Conservation (phyloP, 2,797 vertebrate genomes). For the Sylvilagus floridanus region DNA sequence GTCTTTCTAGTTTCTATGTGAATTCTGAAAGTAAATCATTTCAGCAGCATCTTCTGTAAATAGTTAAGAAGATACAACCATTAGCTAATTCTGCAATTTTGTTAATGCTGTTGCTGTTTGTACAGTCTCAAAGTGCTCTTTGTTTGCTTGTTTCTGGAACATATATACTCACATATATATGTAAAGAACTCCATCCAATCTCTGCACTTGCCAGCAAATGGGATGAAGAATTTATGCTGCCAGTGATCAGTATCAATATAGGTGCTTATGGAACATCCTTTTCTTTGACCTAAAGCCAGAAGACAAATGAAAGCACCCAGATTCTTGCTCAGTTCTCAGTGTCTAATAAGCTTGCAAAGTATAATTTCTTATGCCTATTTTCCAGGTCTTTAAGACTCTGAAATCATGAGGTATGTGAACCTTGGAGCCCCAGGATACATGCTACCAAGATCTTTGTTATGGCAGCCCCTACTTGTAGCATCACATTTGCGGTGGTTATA, state of each 20-base stretch:
- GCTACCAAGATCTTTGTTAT: neutral
- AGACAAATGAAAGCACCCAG: neutral
- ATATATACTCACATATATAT: neutral
- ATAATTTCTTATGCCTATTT: neutral
- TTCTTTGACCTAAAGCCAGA: neutral
- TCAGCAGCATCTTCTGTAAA: neutral
- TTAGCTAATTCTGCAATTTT: neutral
- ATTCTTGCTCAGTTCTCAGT: neutral
- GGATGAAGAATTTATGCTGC: neutral
- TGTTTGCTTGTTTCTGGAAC: neutral
- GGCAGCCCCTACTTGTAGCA: neutral
- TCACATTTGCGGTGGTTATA: neutral
- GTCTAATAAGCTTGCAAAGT: neutral
- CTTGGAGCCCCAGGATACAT: neutral
- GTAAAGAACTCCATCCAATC: neutral
- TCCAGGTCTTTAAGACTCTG: neutral
- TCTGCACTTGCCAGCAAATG: neutral
- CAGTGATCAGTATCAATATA: neutral
- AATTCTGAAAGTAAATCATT: conserved; percentile 12
- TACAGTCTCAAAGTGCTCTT: neutral
- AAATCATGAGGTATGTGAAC: neutral
- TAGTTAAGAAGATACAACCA: neutral
- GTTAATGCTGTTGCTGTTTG: neutral
- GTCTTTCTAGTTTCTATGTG: neutral
- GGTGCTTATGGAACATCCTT: neutral